phyloP scores from a whole-genome alignment of 2,888 invertebrate genomes.

The Pammene fasciana region DNA sequence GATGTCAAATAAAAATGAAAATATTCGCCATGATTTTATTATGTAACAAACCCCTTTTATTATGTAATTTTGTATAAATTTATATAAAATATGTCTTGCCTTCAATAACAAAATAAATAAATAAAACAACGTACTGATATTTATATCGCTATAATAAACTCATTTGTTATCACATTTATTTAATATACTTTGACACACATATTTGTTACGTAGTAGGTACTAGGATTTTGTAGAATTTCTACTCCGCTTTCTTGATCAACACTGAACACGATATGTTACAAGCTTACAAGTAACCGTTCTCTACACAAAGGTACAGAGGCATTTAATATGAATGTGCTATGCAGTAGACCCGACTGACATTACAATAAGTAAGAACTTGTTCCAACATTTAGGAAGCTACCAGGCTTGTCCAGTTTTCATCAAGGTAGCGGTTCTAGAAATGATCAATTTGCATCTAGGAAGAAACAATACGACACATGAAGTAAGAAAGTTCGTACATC shows the following conservation, averaged over 20 bases:
- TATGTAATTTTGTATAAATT: too few relatives aligned
- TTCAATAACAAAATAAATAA: conserved; percentile 34
- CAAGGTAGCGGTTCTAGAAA: conserved; percentile 59
- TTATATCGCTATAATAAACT: conserved; percentile 82
- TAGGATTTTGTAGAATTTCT: conserved; percentile 68
- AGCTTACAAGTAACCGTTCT: conserved; percentile 5
- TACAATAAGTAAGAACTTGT: neutral
- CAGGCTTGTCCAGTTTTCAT: conserved; percentile 54
- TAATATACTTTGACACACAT: conserved; percentile 82
- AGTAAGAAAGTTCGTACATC: conserved; percentile 49
- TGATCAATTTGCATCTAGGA: conserved; percentile 60
- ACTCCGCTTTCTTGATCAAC: conserved; percentile 63
- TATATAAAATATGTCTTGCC: neutral
- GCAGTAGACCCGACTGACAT: neutral
- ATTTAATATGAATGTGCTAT: neutral
- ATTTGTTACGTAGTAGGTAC: conserved; percentile 70
- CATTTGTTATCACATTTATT: conserved; percentile 83
- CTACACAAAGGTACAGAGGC: too few relatives aligned
- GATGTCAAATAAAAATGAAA: too few relatives aligned
- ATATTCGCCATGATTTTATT: too few relatives aligned
- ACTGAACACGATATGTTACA: conserved; percentile 49
- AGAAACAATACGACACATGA: conserved; percentile 66
- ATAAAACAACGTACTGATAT: conserved; percentile 52
- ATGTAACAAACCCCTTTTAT: too few relatives aligned
- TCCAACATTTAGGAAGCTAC: neutral